Percentiles rank a stretch among this genome's conserved stretches.
phyloP scores from a whole-genome alignment of 2,113 vertebrate species.

The Actinemys pallida region DNA sequence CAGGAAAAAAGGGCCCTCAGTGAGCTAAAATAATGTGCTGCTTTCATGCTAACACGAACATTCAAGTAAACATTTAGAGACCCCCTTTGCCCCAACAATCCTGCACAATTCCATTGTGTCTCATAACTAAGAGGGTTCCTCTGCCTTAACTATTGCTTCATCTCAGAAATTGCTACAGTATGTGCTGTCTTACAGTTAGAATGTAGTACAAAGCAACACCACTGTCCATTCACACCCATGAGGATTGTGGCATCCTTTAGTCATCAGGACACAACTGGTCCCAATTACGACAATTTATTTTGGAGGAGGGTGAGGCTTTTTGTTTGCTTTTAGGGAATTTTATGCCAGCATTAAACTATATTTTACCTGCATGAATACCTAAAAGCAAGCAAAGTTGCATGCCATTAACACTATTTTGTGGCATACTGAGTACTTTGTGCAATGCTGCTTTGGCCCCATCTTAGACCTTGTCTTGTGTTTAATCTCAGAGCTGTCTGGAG shows the following conservation, averaged over 20 bases:
- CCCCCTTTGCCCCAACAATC: background rate
- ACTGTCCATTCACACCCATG: background rate
- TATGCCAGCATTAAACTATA: background rate
- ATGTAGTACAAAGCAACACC: background rate
- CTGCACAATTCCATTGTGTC: background rate
- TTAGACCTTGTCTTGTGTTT: constrained; percentile 65
- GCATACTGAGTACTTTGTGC: background rate
- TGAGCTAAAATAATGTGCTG: background rate
- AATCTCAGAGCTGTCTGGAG: constrained; percentile 95
- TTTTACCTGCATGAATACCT: constrained; percentile 30
- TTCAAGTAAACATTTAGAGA: background rate
- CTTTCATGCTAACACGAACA: background rate
- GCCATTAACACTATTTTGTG: constrained; percentile 38
- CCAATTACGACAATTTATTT: background rate
- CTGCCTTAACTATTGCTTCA: background rate
- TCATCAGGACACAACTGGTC: background rate
- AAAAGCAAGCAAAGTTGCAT: constrained; percentile 56
- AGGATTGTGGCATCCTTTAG: background rate
- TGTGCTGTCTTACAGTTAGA: background rate
- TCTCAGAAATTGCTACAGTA: background rate
- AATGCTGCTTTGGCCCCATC: background rate
- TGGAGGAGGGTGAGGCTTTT: background rate
- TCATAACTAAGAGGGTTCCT: background rate
- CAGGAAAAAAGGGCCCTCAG: background rate
- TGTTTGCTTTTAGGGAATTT: constrained; percentile 57